Percentiles rank a stretch among this genome's conserved stretches.
Conservation (phyloP, 2,888 invertebrate species). For the Cecidostiba fungosa region DNA sequence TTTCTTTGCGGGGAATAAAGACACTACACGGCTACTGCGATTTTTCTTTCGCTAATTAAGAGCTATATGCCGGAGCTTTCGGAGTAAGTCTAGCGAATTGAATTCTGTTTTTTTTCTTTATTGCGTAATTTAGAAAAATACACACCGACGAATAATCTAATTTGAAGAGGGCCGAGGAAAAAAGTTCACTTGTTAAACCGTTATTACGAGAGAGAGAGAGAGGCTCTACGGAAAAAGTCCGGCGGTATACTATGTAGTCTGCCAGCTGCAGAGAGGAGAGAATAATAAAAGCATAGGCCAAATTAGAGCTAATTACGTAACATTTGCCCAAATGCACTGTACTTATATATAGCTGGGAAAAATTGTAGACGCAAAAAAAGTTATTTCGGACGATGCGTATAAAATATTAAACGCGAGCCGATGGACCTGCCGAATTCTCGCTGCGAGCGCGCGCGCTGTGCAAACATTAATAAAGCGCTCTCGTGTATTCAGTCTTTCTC, state of each 20-base stretch:
- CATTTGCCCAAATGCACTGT: not conserved
- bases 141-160: not conserved
- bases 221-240: not conserved
- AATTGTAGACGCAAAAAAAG: slow-evolving; percentile 20
- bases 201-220: not conserved
- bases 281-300: slow-evolving; percentile 13
- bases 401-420: slow-evolving; percentile 9
- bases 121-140: not conserved
- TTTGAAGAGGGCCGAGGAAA: not conserved
- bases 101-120: not conserved
- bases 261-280: not conserved
- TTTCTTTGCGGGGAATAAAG: not conserved
- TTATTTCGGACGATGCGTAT: slow-evolving; percentile 30
- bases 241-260: too few relatives aligned
- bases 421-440: slow-evolving; percentile 53
- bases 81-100: not conserved
- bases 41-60: slow-evolving; percentile 9
- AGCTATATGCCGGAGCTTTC: not conserved
- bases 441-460: slow-evolving; percentile 58
- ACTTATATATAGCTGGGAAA: not conserved
- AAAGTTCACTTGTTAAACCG: slow-evolving; percentile 14
- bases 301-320: slow-evolving; percentile 35
- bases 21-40: not conserved
- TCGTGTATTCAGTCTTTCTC: slow-evolving; percentile 65
- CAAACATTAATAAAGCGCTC: slow-evolving; percentile 71